Evolutionary conservation across 2,113 vertebrate genomes (phyloP), one percentile per base, ranked within the genome.

Genomic region (Apus apus): DNA sequence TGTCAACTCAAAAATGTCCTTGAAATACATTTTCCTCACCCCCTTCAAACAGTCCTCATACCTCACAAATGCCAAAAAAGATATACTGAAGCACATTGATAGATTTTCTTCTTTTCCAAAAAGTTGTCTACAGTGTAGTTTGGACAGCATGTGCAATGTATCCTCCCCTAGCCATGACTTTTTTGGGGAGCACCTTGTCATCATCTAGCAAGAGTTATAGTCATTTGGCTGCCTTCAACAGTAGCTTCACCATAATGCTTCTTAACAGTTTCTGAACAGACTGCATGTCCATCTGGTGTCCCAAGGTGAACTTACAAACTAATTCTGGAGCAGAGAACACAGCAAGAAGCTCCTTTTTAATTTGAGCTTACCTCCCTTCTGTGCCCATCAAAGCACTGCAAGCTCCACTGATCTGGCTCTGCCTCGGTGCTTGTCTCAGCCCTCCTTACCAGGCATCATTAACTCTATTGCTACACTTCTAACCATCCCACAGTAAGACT

Each of bases 71-170:
- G 26, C 19, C 61, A 51, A 36, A 90, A 83, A 43, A 65, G 3
- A 53, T 50, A 26, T 0, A 30, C 23, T 82, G 46, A 64, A 79
- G 22, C 29, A 53, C 0, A 0, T 2, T 64, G 8, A 5, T 20
- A 56, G 22, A 12, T 60, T 68, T 87, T 64, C 29, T 43, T 34
- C 70, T 68, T 5, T 76, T 93, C 64, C 20, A 56, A 61, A 32
- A 74, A 15, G 46, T 53, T 77, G 20, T 17, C 68, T 58, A 5
- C 9, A 1, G 12, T 45, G 17, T 11, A 64, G 22, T 9, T 26
- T 40, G 25, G 61, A 48, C 32, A 82, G 13, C 9, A 8, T 1
- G 2, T 20, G 10, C 22, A 22, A 19, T 14, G 12, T 27, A 43
- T 15, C 38, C 23, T 1, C 11, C 43, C 36, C 53, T 15, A n/a